Evolutionary conservation across 2,888 invertebrate species (phyloP).

Genomic region (Yponomeuta cagnagella): DNA sequence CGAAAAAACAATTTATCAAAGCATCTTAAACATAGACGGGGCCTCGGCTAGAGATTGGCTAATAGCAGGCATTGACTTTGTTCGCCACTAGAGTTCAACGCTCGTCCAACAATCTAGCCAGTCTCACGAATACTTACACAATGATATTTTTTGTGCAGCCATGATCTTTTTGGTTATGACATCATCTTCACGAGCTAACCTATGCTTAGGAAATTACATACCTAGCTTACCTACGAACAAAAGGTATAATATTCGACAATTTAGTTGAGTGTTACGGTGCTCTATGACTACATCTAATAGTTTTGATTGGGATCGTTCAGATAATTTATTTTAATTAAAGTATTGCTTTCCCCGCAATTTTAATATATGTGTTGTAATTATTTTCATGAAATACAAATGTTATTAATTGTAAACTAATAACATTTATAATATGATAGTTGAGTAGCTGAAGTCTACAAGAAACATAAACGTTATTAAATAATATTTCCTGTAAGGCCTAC

Average conservation of each 20-base stretch:
- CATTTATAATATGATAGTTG: too few species aligned
- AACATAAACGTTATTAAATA: too few species aligned
- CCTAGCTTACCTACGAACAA: background rate
- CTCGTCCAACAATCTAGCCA: constrained; percentile 56
- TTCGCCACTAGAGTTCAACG: constrained; percentile 68
- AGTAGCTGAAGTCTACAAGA: too few species aligned
- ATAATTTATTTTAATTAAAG: too few species aligned
- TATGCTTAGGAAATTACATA: constrained; percentile 20
- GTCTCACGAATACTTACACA: constrained; percentile 69
- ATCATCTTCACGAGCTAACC: constrained; percentile 41
- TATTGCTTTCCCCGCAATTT: too few species aligned
- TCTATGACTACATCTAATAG: background rate
- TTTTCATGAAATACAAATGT: too few species aligned
- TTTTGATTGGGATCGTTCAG: too few species aligned
- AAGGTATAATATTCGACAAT: background rate
- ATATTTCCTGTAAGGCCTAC: too few species aligned
- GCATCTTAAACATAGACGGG: background rate
- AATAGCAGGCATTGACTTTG: constrained; percentile 50
- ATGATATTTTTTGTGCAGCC: constrained; percentile 68
- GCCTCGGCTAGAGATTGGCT: constrained; percentile 7
- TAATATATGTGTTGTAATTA: too few species aligned
- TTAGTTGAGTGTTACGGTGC: background rate
- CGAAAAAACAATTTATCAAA: constrained; percentile 2
- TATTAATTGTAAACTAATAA: too few species aligned
- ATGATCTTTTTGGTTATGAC: constrained; percentile 64